A percentile compares a stretch with the other conserved stretches of the same genome.
phyloP scores from a whole-genome alignment of 2,888 invertebrate species.

The Graphium colonna region DNA sequence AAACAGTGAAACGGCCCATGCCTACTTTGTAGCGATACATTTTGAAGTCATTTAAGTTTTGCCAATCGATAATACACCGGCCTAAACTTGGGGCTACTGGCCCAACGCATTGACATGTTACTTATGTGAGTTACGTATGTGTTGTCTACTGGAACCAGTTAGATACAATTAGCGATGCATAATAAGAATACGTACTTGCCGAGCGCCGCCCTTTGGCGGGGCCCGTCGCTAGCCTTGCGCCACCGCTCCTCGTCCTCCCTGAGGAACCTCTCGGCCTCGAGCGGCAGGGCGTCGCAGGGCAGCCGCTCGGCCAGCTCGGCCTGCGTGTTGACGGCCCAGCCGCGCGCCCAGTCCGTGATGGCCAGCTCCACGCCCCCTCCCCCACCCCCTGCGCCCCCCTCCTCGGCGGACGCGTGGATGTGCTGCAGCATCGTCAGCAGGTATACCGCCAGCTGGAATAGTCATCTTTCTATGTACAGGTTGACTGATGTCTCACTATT shows the following conservation, averaged over 20 bases:
- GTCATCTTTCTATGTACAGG: no score
- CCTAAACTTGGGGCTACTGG: no score
- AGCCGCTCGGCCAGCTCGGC: slow-evolving; percentile 39
- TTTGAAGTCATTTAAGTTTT: no score
- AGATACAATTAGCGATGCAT: no score
- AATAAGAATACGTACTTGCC: no score
- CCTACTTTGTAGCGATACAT: no score
- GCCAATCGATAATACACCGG: no score
- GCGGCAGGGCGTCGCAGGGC: slow-evolving; percentile 31
- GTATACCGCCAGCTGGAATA: slow-evolving; percentile 60
- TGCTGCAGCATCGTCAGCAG: slow-evolving; percentile 54
- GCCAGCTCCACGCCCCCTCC: slow-evolving; percentile 48
- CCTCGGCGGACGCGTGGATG: slow-evolving; percentile 44
- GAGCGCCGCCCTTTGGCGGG: slow-evolving; percentile 30
- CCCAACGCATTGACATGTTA: no score
- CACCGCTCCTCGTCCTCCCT: slow-evolving; percentile 47
- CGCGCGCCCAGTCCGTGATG: slow-evolving; percentile 70
- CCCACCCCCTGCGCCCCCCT: slow-evolving; percentile 39
- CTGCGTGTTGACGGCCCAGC: slow-evolving; percentile 63
- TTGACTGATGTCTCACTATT: no score
- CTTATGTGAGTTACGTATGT: no score
- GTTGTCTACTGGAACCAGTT: no score
- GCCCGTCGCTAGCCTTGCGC: slow-evolving; percentile 31
- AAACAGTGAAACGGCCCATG: no score
- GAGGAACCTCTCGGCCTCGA: slow-evolving; percentile 43